Evolutionary conservation across 2,113 vertebrate species (phyloP).

Genomic region (human (Homo sapiens)): DNA sequence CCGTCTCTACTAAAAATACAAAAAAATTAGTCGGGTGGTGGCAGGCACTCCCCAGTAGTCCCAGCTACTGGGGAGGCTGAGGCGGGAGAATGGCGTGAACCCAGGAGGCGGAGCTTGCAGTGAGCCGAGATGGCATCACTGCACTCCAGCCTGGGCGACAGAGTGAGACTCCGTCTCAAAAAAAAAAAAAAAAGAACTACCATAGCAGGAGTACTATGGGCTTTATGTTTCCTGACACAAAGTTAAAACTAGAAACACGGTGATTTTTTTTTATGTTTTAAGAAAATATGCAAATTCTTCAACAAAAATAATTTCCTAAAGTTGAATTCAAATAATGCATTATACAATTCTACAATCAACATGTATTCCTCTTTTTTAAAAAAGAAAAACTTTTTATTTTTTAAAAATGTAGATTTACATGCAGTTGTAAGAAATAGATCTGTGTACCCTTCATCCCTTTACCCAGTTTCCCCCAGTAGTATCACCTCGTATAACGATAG

Average conservation of each 20-base stretch:
- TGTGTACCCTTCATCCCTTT: neutral
- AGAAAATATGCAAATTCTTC: neutral
- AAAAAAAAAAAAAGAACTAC: neutral
- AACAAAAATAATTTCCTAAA: neutral
- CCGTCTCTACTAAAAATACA: too few species aligned
- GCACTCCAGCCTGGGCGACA: too few species aligned
- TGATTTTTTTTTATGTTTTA: neutral
- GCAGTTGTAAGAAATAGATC: conserved; percentile 1
- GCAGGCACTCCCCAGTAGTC: too few species aligned
- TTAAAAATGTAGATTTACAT: neutral
- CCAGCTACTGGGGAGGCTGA: too few species aligned
- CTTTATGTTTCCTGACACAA: neutral
- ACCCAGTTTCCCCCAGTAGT: neutral
- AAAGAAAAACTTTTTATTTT: neutral
- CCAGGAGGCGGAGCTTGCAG: too few species aligned
- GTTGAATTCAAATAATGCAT: neutral
- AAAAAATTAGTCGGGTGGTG: too few species aligned
- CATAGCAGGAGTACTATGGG: neutral
- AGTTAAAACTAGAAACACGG: neutral
- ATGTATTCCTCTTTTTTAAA: neutral
- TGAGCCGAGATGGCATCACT: too few species aligned
- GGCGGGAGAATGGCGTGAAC: too few species aligned
- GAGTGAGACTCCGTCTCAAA: too few species aligned
- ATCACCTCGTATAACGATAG: neutral
- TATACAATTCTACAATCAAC: neutral